Evolutionary conservation across 2,797 vertebrate genomes (phyloP).

Genomic region (Cryptoprocta ferox): DNA sequence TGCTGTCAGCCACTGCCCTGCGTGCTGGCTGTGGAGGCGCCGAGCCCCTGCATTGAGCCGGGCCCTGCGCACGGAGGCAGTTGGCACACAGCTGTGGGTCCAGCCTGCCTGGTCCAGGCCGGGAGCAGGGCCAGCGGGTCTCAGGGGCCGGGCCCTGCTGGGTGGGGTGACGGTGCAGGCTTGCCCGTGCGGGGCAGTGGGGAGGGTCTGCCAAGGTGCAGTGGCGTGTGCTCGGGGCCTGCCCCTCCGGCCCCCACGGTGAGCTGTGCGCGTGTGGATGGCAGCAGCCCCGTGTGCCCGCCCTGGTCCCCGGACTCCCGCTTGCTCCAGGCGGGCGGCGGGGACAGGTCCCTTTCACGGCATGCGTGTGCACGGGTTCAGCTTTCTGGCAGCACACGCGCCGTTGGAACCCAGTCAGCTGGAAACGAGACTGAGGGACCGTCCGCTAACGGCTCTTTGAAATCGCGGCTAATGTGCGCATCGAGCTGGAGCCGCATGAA

Average conservation of each 20-base stretch:
- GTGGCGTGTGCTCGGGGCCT: background rate
- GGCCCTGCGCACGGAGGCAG: background rate
- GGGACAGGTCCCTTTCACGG: background rate
- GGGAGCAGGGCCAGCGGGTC: background rate
- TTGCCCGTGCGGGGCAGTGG: background rate
- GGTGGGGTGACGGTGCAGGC: no score
- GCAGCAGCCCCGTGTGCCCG: background rate
- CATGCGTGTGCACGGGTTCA: background rate
- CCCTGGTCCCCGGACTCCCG: background rate
- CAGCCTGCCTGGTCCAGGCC: background rate
- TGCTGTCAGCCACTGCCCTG: background rate
- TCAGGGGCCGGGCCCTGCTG: background rate
- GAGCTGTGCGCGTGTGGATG: rapidly evolving
- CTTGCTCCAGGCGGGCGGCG: background rate
- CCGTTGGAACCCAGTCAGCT: slow-evolving; percentile 68
- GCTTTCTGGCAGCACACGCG: slow-evolving; percentile 63
- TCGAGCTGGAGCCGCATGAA: slow-evolving; percentile 84
- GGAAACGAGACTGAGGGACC: slow-evolving; percentile 49
- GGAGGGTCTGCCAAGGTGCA: background rate
- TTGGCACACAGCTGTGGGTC: background rate
- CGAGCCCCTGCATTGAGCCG: background rate
- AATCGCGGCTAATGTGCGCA: slow-evolving; percentile 47
- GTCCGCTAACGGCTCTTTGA: slow-evolving; percentile 73
- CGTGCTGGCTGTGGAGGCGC: background rate
- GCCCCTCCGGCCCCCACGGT: background rate